Evolutionary conservation across 2,888 invertebrate genomes (phyloP).

Genomic region (Polyploca ridens): DNA sequence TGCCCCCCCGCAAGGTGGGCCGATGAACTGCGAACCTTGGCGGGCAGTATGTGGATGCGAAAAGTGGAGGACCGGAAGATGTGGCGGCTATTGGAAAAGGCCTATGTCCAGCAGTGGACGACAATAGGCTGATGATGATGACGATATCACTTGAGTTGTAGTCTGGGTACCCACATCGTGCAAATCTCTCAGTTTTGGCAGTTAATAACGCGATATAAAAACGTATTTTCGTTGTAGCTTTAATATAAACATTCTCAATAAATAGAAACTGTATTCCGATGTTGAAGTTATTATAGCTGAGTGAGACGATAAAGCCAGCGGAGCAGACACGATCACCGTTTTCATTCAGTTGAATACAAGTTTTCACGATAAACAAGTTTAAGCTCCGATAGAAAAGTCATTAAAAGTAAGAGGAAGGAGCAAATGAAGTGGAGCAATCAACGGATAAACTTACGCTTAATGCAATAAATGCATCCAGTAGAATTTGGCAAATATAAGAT

Average conservation of each 20-base stretch:
- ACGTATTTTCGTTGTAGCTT: background rate
- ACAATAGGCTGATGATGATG: too few species aligned
- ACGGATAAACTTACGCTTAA: conserved; percentile 9
- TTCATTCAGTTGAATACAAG: conserved; percentile 44
- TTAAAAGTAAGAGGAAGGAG: conserved; percentile 36
- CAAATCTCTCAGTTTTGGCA: too few species aligned
- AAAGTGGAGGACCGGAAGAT: too few species aligned
- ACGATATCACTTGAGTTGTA: too few species aligned
- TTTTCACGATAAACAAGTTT: conserved; percentile 51
- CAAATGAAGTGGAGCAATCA: conserved; percentile 11
- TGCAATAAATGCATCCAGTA: background rate
- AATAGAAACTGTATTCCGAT: conserved; percentile 16
- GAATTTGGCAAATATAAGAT: background rate
- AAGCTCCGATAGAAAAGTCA: conserved; percentile 37
- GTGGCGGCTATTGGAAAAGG: too few species aligned
- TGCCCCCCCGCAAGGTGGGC: too few species aligned
- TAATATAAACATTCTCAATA: conserved; percentile 21
- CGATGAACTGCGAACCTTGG: too few species aligned
- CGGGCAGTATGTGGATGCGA: too few species aligned
- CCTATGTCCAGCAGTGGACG: too few species aligned
- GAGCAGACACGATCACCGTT: conserved; percentile 36
- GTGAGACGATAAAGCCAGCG: conserved; percentile 20
- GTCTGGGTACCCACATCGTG: too few species aligned
- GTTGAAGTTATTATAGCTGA: conserved; percentile 14
- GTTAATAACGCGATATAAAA: too few species aligned